phyloP scores from a whole-genome alignment of 1,140 invertebrate species.

The Tetramorium simillimum region DNA sequence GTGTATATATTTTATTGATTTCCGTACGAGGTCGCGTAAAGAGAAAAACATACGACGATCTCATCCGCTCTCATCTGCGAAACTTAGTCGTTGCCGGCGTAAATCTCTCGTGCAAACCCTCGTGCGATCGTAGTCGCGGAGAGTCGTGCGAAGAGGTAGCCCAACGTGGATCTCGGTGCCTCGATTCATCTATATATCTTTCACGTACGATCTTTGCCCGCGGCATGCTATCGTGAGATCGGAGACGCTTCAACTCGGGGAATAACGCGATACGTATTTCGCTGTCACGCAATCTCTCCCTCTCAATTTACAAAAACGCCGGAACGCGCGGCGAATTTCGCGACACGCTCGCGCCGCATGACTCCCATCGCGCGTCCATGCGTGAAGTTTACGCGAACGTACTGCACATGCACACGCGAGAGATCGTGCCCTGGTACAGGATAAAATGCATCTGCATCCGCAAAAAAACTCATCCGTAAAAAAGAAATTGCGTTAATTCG shows the following conservation, averaged over 20 bases:
- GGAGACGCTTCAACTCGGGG: background rate
- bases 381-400: background rate
- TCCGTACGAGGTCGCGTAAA: background rate
- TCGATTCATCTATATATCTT: background rate
- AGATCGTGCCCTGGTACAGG: background rate
- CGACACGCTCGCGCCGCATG: background rate
- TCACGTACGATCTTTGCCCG: background rate
- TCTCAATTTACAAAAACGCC: slow-evolving; percentile 1
- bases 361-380: background rate
- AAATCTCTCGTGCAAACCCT: background rate
- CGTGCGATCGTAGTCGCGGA: background rate
- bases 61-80: background rate
- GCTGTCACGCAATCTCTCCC: background rate
- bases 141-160: background rate
- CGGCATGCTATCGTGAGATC: too few species aligned
- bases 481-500: background rate
- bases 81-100: too few species aligned
- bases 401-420: background rate
- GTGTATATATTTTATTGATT: background rate
- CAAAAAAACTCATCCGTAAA: background rate
- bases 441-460: background rate
- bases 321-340: background rate
- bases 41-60: background rate
- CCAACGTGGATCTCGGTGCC: background rate
- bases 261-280: background rate